Percentiles rank a stretch among this genome's conserved stretches.
Evolutionary conservation across 1,140 invertebrate species (phyloP).

Genomic region (Cardiocondyla obscurior): DNA sequence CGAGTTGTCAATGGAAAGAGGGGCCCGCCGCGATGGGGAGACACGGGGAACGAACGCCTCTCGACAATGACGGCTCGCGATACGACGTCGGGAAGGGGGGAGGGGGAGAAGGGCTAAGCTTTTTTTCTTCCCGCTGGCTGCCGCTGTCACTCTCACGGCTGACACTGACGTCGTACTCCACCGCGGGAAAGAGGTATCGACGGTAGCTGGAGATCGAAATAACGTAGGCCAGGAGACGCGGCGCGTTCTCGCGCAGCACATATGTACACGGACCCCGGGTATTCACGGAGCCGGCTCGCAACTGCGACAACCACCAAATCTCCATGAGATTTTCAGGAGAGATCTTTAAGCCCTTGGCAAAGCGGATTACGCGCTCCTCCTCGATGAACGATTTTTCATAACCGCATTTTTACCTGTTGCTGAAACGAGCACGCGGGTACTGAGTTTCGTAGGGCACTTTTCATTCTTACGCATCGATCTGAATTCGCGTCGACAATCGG

Average conservation of each 20-base stretch:
- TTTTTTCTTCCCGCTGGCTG: slow-evolving; percentile 55
- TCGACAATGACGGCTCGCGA: slow-evolving; percentile 65
- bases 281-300: slow-evolving; percentile 7
- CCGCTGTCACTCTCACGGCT: slow-evolving; percentile 58
- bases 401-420: slow-evolving; percentile 26
- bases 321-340: neutral
- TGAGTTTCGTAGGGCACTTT: neutral
- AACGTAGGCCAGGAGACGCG: slow-evolving; percentile 20
- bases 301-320: slow-evolving; percentile 43
- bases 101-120: slow-evolving; percentile 32
- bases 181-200: slow-evolving; percentile 56
- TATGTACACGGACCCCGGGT: neutral
- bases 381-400: neutral
- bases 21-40: slow-evolving; percentile 3
- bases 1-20: slow-evolving; percentile 68
- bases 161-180: slow-evolving; percentile 61
- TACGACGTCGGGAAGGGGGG: too few species aligned
- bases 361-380: slow-evolving; percentile 20
- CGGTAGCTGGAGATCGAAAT: slow-evolving; percentile 44
- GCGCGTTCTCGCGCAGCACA: neutral
- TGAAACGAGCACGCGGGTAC: neutral
- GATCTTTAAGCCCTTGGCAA: neutral
- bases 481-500: slow-evolving; percentile 4
- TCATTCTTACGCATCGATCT: neutral
- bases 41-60: slow-evolving; percentile 56